Conservation (phyloP, 1,140 invertebrate genomes). For the Cydia fagiglandana region DNA sequence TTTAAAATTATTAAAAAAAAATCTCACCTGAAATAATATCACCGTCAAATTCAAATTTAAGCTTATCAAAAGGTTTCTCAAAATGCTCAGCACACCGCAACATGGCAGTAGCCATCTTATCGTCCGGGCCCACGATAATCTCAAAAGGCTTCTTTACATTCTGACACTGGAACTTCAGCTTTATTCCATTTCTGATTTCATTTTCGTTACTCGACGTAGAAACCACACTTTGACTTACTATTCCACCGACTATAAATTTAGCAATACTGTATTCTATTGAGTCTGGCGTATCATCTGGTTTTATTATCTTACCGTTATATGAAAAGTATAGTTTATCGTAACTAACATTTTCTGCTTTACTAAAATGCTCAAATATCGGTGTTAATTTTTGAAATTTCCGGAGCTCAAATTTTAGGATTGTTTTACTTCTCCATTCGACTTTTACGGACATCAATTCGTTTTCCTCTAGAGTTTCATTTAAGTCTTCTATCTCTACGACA, state of each 20-base stretch:
- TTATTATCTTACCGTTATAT: constrained; percentile 60
- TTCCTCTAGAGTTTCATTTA: constrained; percentile 44
- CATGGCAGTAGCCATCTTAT: constrained; percentile 52
- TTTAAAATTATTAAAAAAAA: no score
- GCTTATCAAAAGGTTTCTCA: constrained; percentile 48
- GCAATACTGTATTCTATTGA: constrained; percentile 60
- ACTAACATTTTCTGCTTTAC: constrained; percentile 51
- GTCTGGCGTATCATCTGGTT: constrained; percentile 58
- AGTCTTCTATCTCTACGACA: constrained; percentile 41
- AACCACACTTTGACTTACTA: constrained; percentile 47
- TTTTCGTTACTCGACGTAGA: constrained; percentile 28
- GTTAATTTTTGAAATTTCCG: constrained; percentile 60
- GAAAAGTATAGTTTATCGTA: constrained; percentile 56
- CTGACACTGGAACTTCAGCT: constrained; percentile 64
- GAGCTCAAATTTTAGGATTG: constrained; percentile 57
- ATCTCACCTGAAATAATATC: constrained; percentile 56
- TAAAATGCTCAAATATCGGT: constrained; percentile 61
- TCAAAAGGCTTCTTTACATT: constrained; percentile 58
- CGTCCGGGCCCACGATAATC: constrained; percentile 40
- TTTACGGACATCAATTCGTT: constrained; percentile 67
- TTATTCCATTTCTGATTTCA: constrained; percentile 42
- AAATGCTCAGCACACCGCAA: constrained; percentile 63
- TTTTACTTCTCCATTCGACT: constrained; percentile 61
- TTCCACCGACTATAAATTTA: constrained; percentile 68
- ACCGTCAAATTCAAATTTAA: constrained; percentile 71